A percentile compares a stretch with the other conserved stretches of the same genome.
Conservation (phyloP, 2,797 vertebrate species). For the Danio aesculapii region DNA sequence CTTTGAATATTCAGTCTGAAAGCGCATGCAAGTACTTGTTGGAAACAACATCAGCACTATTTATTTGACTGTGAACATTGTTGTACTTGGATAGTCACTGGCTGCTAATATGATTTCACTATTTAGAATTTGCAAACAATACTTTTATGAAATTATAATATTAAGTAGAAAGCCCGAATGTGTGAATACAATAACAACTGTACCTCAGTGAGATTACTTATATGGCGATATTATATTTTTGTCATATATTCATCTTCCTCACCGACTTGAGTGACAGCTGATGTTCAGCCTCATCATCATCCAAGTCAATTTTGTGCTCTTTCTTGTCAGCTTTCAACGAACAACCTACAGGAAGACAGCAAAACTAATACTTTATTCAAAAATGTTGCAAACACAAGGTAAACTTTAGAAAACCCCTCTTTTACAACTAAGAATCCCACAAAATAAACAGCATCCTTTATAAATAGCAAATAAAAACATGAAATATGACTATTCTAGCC, state of each 20-base stretch:
- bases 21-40: too few relatives aligned
- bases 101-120: too few relatives aligned
- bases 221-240: too few relatives aligned
- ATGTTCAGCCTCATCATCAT: slow-evolving; percentile 82
- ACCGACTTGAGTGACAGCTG: slow-evolving; percentile 85
- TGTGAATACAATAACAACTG: too few relatives aligned
- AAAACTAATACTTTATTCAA: not conserved
- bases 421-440: not conserved
- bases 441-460: not conserved
- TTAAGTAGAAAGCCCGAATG: too few relatives aligned
- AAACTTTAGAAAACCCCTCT: not conserved
- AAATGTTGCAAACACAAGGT: not conserved
- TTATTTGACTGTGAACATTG: too few relatives aligned
- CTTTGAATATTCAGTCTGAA: too few relatives aligned
- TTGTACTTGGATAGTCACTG: too few relatives aligned
- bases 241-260: slow-evolving; percentile 55
- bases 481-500: not conserved
- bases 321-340: slow-evolving; percentile 79
- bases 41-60: too few relatives aligned
- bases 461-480: not conserved
- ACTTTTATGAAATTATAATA: too few relatives aligned
- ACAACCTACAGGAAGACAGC: slow-evolving; percentile 69
- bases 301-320: slow-evolving; percentile 79
- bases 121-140: too few relatives aligned
- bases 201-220: too few relatives aligned